Evolutionary conservation across 2,888 invertebrate genomes (phyloP), one percentile per base, ranked within the genome.

Genomic region (Lypha dubia): DNA sequence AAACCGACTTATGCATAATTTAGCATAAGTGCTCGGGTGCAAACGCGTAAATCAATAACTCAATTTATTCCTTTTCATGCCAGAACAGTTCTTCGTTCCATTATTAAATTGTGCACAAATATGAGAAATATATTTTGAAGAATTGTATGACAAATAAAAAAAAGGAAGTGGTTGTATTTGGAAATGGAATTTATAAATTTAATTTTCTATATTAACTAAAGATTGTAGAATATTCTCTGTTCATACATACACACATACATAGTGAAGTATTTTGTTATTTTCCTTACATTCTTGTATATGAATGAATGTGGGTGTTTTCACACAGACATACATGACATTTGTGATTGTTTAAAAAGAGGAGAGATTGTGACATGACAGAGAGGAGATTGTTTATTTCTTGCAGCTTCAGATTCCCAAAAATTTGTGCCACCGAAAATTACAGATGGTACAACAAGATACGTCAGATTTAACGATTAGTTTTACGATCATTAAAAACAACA

Each of bases 11-110:
- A 22, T 83, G 83, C 79, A 79, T 68, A 68, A 79, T 83, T 79
- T 83, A 73, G 41, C 68, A 62, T 63, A 68, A 74, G 73, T 74
- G 67, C 62, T 28, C 28, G 53, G 49, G 17, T 46, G 77, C 28
- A 68, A 74, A 68, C 74, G 68, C 62, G 56, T 79, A 49, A 79
- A 74, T 74, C 79, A 79, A 63, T 79, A 74, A 74, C 49, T 83
- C 44, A 76, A 74, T 63, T 74, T 76, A 62, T 32, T 35, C 9
- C 67, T 38, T 6, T 67, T 13, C 2, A 9, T 20, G 22, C 24
- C 0, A 13, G 13, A 46, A 6, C 28, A 9, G 7, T 28, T 32
- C 62, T 77, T 51, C 44, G 70, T 77, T 51, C 44, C 51, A 70
- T 44, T 71, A 63, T 71, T 63, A 63, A 63, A 79, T 79, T 71